phyloP scores from a whole-genome alignment of 2,888 invertebrate species.

The Leptinotarsa haldemani region DNA sequence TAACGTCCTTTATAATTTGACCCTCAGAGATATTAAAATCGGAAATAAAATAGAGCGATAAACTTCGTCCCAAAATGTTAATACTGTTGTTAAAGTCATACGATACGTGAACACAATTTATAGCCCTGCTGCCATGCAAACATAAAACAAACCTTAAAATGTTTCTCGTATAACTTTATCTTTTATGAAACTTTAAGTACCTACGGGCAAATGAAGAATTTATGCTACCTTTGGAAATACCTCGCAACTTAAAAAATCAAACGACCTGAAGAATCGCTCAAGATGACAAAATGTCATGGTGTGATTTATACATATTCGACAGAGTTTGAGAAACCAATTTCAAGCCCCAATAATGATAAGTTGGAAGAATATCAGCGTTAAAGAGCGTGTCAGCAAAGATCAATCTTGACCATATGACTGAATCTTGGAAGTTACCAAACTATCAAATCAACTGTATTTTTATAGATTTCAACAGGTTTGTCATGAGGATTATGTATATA shows the following conservation, averaged over 20 bases:
- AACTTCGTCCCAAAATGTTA: conserved; percentile 31
- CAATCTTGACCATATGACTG: too few relatives aligned
- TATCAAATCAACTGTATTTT: too few relatives aligned
- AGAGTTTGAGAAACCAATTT: too few relatives aligned
- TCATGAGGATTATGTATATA: too few relatives aligned
- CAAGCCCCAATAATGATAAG: too few relatives aligned
- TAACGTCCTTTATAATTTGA: conserved; percentile 1
- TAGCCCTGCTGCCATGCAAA: conserved; percentile 31
- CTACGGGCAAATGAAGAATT: neutral
- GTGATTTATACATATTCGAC: too few relatives aligned
- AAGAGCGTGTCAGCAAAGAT: too few relatives aligned
- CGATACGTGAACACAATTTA: conserved; percentile 39
- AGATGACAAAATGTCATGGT: too few relatives aligned
- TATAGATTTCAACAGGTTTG: too few relatives aligned
- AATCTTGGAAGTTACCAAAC: too few relatives aligned
- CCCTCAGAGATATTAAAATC: conserved; percentile 13
- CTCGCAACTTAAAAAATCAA: neutral
- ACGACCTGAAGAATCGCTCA: neutral
- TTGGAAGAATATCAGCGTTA: too few relatives aligned
- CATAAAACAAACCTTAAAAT: conserved; percentile 29
- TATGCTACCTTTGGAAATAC: neutral
- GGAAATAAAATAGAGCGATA: conserved; percentile 18
- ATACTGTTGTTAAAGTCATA: conserved; percentile 41
- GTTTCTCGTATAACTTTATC: conserved; percentile 10
- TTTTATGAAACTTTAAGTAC: conserved; percentile 1